Evolutionary conservation across 30 jellyfish, hydroid and myxozoan species (phyloP), one percentile per base, ranked within the genome.

Genomic region (Cassiopea andromeda): DNA sequence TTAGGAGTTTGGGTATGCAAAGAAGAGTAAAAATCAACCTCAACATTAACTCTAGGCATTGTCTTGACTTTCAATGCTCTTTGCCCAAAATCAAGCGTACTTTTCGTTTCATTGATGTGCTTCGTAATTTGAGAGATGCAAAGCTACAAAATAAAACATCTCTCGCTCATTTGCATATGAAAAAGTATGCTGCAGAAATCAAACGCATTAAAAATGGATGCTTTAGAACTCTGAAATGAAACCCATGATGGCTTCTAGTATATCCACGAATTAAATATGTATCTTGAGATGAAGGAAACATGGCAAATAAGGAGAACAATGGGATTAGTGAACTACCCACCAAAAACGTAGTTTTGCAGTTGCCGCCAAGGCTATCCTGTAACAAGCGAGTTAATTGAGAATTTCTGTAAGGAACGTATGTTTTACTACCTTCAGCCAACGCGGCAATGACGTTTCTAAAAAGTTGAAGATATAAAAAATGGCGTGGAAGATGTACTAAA

Each of bases 301-400:
- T n/a, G n/a, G n/a, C n/a, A n/a, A n/a, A n/a, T n/a, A n/a, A n/a
- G n/a, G n/a, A n/a, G n/a, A n/a, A n/a, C n/a, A n/a, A 12, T 7
- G 75, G 43, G 27, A 67, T 7, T 17, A 9, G 9, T 16, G 46
- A 14, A 12, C n/a, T 8, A 71, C 98, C 75, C 80, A 95, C 99
- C 82, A 95, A 71, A 47, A 95, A 78, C 68, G 97, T 95, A 1
- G 99, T 95, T 69, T 95, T 95, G 91, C 99, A 95, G 64, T 95
- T 95, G 46, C 99, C 99, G 1, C 99, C 99, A 44, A 95, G 91
- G 84, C 99, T 95, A 75, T 95, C 99, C 84, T 95, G 99, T 12
- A 95, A 89, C 46, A 95, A 78, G 50, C 99, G 93, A 1, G 99
- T 95, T 85, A 95, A 76, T 7, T 91, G 93, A 60, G 99, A 95